These are phyloP conservation scores for Acrocephalus scirpaceus DNA, from an alignment of 2,797 vertebrate genomes.

Conservation along the genomic window DNA sequence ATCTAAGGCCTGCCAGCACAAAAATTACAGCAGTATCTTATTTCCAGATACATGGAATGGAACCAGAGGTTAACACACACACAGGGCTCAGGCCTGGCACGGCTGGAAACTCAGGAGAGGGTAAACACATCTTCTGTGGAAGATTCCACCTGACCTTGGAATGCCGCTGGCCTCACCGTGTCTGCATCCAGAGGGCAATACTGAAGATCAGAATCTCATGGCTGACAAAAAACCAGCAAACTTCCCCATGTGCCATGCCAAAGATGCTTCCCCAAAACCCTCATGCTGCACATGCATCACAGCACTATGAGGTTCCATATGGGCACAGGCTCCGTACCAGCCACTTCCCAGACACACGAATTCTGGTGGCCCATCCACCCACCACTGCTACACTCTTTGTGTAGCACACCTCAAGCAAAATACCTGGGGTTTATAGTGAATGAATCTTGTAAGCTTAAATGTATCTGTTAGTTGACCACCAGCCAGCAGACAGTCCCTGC, in stretches of 20 bases:
- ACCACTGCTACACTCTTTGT: background rate
- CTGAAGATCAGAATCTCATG: background rate
- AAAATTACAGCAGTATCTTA: background rate
- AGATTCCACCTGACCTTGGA: background rate
- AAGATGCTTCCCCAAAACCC: background rate
- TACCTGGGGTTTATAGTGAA: background rate
- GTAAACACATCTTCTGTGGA: background rate
- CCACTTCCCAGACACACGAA: background rate
- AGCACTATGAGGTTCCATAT: fast-evolving
- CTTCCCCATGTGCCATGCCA: fast-evolving
- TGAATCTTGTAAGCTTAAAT: background rate
- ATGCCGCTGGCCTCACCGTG: background rate
- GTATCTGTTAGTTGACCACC: background rate
- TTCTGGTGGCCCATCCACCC: background rate
- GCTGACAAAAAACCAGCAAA: background rate
- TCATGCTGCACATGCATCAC: fast-evolving
- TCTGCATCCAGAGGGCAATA: background rate
- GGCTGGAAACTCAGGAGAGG: background rate
- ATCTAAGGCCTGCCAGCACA: background rate
- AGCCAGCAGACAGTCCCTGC: background rate
- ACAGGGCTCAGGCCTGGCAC: background rate
- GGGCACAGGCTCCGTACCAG: fast-evolving
- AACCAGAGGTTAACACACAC: background rate
- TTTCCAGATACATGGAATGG: background rate
- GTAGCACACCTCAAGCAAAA: background rate